phyloP scores from a whole-genome alignment of 2,888 invertebrate genomes.

The Mactromeris polynyma region DNA sequence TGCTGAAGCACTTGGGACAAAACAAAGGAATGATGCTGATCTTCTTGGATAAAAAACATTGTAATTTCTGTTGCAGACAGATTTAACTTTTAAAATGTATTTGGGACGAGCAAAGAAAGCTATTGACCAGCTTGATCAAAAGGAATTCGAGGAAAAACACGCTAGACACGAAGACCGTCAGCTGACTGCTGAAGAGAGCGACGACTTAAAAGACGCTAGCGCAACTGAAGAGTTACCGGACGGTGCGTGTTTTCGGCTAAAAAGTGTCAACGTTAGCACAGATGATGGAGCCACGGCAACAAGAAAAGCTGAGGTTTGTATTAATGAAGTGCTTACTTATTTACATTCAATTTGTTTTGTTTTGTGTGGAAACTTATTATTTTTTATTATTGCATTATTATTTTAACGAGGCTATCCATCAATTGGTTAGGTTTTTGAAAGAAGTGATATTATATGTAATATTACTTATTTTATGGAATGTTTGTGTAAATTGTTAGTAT shows the following conservation, averaged over 20 bases:
- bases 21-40: constrained; percentile 61
- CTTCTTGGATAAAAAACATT: constrained; percentile 18
- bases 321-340: not conserved
- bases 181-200: constrained; percentile 48
- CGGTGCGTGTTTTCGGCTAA: constrained; percentile 80
- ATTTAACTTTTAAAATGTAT: constrained; percentile 69
- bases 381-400: too few species aligned
- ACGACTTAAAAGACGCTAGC: constrained; percentile 58
- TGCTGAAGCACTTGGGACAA: constrained; percentile 56
- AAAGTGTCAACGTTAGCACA: constrained; percentile 68
- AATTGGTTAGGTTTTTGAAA: too few species aligned
- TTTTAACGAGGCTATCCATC: too few species aligned
- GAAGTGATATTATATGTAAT: too few species aligned
- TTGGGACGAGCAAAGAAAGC: constrained; percentile 77
- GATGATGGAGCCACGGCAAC: constrained; percentile 75
- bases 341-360: not conserved
- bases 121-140: constrained; percentile 74
- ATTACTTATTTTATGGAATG: too few species aligned
- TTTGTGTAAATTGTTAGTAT: too few species aligned
- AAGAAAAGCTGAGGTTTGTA: constrained; percentile 76
- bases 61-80: not conserved
- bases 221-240: constrained; percentile 79
- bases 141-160: constrained; percentile 75
- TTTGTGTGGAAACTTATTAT: not conserved
- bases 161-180: constrained; percentile 71